Conservation (phyloP, 2,113 vertebrate genomes). For the Tor tambroides region DNA sequence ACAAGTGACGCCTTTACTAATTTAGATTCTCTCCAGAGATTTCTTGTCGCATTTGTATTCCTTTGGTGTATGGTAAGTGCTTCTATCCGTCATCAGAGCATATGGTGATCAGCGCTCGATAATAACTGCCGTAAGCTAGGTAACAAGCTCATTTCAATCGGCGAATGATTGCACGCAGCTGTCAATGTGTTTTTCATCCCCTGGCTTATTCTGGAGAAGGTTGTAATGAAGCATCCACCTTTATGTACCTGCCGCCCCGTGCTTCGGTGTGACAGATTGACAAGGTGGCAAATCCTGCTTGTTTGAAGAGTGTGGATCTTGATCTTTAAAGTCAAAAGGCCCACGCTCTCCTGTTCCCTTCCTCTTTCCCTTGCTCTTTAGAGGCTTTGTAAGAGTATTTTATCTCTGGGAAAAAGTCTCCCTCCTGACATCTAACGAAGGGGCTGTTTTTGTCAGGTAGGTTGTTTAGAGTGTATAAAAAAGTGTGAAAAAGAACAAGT, state of each 20-base stretch:
- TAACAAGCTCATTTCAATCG: conserved; percentile 35
- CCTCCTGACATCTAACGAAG: conserved; percentile 30
- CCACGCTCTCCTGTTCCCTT: conserved; percentile 3
- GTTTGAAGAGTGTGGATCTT: conserved; percentile 35
- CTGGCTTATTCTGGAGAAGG: conserved; percentile 32
- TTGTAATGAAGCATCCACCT: conserved; percentile 16
- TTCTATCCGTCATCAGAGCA: conserved; percentile 33
- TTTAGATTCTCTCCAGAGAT: conserved; percentile 31
- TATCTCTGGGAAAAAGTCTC: conserved; percentile 15
- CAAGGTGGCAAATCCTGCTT: conserved; percentile 39
- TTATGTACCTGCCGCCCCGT: background rate
- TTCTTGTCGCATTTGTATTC: conserved; percentile 32
- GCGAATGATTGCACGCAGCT: conserved; percentile 24
- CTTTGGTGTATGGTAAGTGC: conserved; percentile 22
- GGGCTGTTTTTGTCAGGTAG: conserved; percentile 23
- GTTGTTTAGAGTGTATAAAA: conserved; percentile 37
- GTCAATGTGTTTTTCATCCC: conserved; percentile 26
- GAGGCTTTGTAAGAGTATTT: conserved; percentile 18
- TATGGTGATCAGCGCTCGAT: conserved; percentile 44
- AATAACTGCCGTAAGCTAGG: conserved; percentile 40
- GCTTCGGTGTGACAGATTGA: conserved; percentile 32
- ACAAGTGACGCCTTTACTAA: conserved; percentile 13
- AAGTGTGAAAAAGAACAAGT: conserved; percentile 6
- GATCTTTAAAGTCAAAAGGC: conserved; percentile 51
- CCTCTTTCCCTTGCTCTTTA: conserved; percentile 15